These are phyloP conservation scores for Blera fallax DNA, from an alignment of 2,888 invertebrate genomes.

Conservation along the genomic window DNA sequence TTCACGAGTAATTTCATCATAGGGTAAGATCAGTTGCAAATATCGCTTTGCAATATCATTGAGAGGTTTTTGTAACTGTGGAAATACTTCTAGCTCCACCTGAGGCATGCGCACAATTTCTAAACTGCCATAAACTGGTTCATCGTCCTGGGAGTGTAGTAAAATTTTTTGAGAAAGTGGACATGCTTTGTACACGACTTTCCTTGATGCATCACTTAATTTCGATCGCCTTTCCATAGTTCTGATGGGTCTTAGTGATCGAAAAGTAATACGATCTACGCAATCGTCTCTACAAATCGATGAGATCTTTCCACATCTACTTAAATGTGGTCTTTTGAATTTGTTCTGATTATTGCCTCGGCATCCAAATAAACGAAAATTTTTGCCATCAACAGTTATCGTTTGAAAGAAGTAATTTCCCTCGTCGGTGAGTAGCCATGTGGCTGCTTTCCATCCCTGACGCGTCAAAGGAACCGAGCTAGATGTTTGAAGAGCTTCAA, in stretches of 20 bases:
- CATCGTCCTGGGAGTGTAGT: slow-evolving; percentile 77
- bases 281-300: slow-evolving; percentile 72
- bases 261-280: slow-evolving; percentile 74
- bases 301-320: slow-evolving; percentile 28
- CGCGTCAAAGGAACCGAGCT: slow-evolving; percentile 79
- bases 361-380: slow-evolving; percentile 77
- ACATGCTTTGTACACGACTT: slow-evolving; percentile 78
- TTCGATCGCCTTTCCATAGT: slow-evolving; percentile 73
- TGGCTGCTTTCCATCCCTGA: slow-evolving; percentile 80
- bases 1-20: slow-evolving; percentile 79
- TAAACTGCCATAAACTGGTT: slow-evolving; percentile 78
- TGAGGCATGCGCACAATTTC: slow-evolving; percentile 80
- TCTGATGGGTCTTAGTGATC: slow-evolving; percentile 75
- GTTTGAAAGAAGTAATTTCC: slow-evolving; percentile 80
- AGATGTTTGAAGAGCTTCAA: slow-evolving; percentile 76
- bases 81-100: slow-evolving; percentile 80
- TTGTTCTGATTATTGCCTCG: slow-evolving; percentile 78
- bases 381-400: slow-evolving; percentile 76
- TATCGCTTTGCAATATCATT: slow-evolving; percentile 80
- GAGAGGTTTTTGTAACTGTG: slow-evolving; percentile 78
- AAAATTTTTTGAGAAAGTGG: slow-evolving; percentile 79
- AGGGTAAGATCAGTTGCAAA: slow-evolving; percentile 79
- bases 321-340: slow-evolving; percentile 76
- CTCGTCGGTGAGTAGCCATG: slow-evolving; percentile 79
- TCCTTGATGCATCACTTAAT: slow-evolving; percentile 75